Base-by-base conservation (phyloP, 30 jellyfish, hydroid and myxozoan species). In the Haliclystus octoradiatus region DNA sequence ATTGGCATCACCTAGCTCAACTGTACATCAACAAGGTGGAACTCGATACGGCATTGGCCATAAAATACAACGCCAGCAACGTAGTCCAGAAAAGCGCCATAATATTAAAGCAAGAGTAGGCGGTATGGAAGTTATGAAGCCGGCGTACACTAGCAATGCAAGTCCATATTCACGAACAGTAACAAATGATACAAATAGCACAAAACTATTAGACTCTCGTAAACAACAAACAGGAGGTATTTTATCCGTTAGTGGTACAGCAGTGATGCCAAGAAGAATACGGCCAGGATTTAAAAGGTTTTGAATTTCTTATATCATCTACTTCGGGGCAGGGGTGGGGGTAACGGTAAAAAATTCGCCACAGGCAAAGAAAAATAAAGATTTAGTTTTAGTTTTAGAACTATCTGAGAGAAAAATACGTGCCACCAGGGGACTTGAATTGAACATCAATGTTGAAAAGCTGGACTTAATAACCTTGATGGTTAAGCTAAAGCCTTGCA, bases 281-380 rank as follows among this genome's bases (percentile, higher is more conserved):
- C 83, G 67, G 52, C 99, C 99, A 0, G 99, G 99, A 5, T 75
- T 84, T 34, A 93, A 93, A 50, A 51, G 99, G 71, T 69, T 63
- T 46, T 91, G 74, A 70, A 40, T n/a, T n/a, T n/a, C n/a, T n/a
- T n/a, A n/a, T n/a, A n/a, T n/a, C n/a, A n/a, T n/a, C n/a, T n/a
- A n/a, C n/a, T n/a, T n/a, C n/a, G n/a, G n/a, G n/a, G n/a, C n/a
- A n/a, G n/a, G n/a, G n/a, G n/a, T n/a, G n/a, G n/a, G n/a, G n/a
- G n/a, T n/a, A n/a, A n/a, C n/a, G n/a, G n/a, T n/a, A n/a, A n/a
- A n/a, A n/a, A n/a, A n/a, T n/a, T n/a, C n/a, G n/a, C n/a, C n/a
- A n/a, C n/a, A n/a, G n/a, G n/a, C n/a, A n/a, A n/a, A n/a, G n/a
- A n/a, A n/a, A n/a, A n/a, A n/a, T n/a, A n/a, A n/a, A n/a, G n/a